Evolutionary conservation across 2,888 invertebrate species (phyloP).

Genomic region (Rhopalosiphum nymphaeae): DNA sequence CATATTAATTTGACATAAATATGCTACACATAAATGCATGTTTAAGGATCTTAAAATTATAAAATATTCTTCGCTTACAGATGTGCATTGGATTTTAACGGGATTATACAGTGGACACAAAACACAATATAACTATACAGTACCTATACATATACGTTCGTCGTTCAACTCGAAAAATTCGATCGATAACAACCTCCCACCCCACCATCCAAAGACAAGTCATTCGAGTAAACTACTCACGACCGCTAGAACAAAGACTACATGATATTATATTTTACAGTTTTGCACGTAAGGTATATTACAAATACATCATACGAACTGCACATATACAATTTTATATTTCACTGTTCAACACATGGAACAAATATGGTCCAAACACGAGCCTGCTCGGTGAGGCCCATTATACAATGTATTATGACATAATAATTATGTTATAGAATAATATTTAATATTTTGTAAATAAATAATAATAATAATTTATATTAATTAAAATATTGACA

Average conservation of each 20-base stretch:
- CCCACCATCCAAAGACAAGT: not conserved
- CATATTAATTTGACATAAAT: not conserved
- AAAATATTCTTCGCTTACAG: not conserved
- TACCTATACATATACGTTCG: not conserved
- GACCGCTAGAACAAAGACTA: slow-evolving; percentile 10
- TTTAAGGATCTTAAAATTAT: not conserved
- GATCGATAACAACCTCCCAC: not conserved
- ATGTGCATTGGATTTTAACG: not conserved
- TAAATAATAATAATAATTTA: not conserved
- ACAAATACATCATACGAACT: not conserved
- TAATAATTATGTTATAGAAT: no score
- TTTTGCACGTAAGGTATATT: not conserved
- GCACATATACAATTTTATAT: not conserved
- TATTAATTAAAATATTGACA: not conserved
- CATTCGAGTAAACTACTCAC: not conserved
- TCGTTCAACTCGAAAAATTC: not conserved
- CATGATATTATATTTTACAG: not conserved
- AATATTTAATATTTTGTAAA: no score
- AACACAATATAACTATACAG: not conserved
- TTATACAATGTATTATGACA: no score
- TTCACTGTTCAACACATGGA: not conserved
- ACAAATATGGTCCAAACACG: not conserved
- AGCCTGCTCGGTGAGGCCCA: no score
- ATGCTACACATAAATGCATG: not conserved
- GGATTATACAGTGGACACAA: not conserved